Evolutionary conservation across 2,113 vertebrate genomes (phyloP).

Genomic region (Petroica traversi): DNA sequence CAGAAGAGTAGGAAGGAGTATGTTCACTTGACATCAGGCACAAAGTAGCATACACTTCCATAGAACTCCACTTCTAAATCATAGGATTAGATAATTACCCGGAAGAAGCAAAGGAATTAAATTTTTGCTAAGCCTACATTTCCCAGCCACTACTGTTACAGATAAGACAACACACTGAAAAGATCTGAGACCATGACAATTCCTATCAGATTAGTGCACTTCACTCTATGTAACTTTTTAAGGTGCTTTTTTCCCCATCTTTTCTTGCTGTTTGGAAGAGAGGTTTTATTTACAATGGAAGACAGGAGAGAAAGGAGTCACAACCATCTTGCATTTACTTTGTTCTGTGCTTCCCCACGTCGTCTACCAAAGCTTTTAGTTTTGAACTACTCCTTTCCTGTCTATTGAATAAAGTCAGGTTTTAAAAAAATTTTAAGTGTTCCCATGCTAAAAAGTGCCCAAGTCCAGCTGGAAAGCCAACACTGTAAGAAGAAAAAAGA

Average conservation of each 20-base stretch:
- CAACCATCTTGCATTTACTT: neutral
- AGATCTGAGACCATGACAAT: neutral
- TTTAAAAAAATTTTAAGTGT: neutral
- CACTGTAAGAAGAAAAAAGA: neutral
- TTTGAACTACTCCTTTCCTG: neutral
- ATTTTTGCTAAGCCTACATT: neutral
- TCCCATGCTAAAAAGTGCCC: neutral
- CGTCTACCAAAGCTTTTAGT: neutral
- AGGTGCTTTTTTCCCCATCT: neutral
- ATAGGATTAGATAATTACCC: neutral
- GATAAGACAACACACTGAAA: neutral
- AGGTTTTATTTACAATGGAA: neutral
- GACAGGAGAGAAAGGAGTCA: neutral
- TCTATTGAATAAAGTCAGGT: neutral
- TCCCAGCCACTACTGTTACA: neutral
- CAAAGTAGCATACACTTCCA: neutral
- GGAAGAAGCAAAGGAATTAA: neutral
- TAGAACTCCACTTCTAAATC: neutral
- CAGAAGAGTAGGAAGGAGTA: neutral
- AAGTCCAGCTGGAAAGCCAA: neutral
- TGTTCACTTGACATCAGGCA: neutral
- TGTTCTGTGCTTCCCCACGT: neutral
- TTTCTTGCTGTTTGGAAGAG: neutral
- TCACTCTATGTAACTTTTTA: neutral
- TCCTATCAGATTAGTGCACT: neutral